Percentiles rank a stretch among this genome's conserved stretches.
Evolutionary conservation across 2,888 invertebrate genomes (phyloP).

Genomic region (Drosophila austrosaltans): DNA sequence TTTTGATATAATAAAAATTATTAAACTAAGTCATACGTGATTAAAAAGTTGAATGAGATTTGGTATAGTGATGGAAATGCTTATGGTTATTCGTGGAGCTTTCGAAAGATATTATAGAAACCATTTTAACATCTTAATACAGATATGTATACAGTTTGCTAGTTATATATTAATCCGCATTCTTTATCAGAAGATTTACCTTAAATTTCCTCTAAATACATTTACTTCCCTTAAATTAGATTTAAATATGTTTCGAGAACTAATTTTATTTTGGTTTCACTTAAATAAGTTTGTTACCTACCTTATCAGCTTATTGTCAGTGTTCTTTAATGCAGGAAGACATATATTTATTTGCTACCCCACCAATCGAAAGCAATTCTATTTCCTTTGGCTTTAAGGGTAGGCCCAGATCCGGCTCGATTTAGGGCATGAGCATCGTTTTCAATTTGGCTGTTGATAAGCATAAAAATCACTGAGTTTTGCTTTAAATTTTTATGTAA

Average conservation of each 20-base stretch:
- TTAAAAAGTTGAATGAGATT: no score
- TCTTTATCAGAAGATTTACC: no score
- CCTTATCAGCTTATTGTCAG: neutral
- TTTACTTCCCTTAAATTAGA: no score
- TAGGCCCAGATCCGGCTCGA: constrained; percentile 9
- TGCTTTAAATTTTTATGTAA: constrained; percentile 74
- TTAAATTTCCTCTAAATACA: no score
- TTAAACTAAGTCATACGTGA: no score
- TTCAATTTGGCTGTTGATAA: constrained; percentile 59
- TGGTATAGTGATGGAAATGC: no score
- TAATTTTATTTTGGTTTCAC: neutral
- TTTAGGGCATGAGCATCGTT: constrained; percentile 41
- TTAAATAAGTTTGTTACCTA: neutral
- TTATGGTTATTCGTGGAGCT: no score
- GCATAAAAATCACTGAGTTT: constrained; percentile 69
- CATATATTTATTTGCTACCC: constrained; percentile 25
- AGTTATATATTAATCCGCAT: no score
- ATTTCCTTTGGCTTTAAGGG: constrained; percentile 34
- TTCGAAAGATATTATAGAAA: no score
- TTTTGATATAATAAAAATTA: no score
- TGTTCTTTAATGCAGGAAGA: constrained; percentile 1
- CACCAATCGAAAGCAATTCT: constrained; percentile 25
- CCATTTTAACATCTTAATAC: no score
- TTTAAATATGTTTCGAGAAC: neutral
- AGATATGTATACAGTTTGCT: no score